Percentiles rank a stretch among this genome's conserved stretches.
These are phyloP conservation scores for Pinna nobilis DNA, from an alignment of 1,140 invertebrate genomes.

Conservation along the genomic window DNA sequence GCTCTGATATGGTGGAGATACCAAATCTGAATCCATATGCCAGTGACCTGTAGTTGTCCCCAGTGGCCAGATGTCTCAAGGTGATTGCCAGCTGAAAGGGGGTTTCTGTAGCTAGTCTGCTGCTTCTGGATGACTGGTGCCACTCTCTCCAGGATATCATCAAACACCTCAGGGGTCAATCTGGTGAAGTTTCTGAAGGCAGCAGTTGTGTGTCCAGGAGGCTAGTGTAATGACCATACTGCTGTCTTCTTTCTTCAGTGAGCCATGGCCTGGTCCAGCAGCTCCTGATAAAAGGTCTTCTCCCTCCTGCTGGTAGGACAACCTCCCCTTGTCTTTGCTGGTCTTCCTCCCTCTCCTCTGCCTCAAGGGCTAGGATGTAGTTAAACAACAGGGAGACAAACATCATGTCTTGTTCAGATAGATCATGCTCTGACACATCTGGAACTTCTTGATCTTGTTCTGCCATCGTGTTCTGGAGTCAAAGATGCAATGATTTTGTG, in stretches of 20 bases:
- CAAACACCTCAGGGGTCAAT: conserved; percentile 42
- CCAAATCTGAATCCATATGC: conserved; percentile 15
- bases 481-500: background rate
- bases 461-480: background rate
- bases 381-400: conserved; percentile 16
- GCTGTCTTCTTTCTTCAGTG: conserved; percentile 9
- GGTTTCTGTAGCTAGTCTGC: conserved; percentile 70
- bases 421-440: conserved; percentile 12
- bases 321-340: too few relatives aligned
- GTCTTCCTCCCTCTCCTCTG: conserved; percentile 10
- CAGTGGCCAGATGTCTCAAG: conserved; percentile 45
- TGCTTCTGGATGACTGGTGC: too few relatives aligned
- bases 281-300: too few relatives aligned
- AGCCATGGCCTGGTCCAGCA: conserved; percentile 22
- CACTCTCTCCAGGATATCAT: conserved; percentile 32
- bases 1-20: conserved; percentile 12
- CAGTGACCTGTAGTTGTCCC: conserved; percentile 20
- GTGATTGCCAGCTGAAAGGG: conserved; percentile 79
- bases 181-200: conserved; percentile 40
- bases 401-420: conserved; percentile 1
- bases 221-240: too few relatives aligned
- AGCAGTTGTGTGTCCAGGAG: conserved; percentile 16
- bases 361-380: conserved; percentile 21
- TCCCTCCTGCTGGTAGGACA: too few relatives aligned
- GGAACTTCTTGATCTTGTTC: too few relatives aligned